Conservation (phyloP, 2,113 vertebrate species). For the Hipposideros armiger region DNA sequence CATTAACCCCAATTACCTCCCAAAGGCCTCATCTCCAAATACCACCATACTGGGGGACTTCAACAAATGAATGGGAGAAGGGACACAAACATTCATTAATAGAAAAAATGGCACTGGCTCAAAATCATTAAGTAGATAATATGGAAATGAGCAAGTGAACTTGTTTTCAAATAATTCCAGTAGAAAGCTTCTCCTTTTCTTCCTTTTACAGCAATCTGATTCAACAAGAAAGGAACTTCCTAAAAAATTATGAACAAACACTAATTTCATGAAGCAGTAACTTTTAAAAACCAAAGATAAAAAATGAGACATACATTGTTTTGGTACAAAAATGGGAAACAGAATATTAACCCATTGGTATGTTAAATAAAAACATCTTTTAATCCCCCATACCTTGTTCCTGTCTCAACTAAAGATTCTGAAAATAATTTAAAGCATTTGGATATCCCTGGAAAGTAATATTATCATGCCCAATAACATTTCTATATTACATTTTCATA, state of each 20-base stretch:
- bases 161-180: conserved; percentile 68
- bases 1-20: background rate
- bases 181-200: conserved; percentile 70
- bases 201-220: conserved; percentile 37
- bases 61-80: background rate
- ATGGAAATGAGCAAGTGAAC: conserved; percentile 4
- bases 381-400: background rate
- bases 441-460: conserved; percentile 16
- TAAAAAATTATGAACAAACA: conserved; percentile 1
- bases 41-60: background rate
- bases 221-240: conserved; percentile 32
- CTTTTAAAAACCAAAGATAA: conserved; percentile 49
- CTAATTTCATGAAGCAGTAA: conserved; percentile 31
- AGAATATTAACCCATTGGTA: background rate
- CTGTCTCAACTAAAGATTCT: conserved; percentile 22
- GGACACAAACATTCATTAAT: background rate
- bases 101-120: conserved; percentile 25
- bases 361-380: conserved; percentile 53
- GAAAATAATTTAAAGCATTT: conserved; percentile 53
- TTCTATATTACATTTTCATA: conserved; percentile 26
- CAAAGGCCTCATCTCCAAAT: background rate
- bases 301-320: background rate
- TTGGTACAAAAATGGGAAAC: conserved; percentile 51
- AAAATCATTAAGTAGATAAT: conserved; percentile 1
- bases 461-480: conserved; percentile 24